phyloP scores from a whole-genome alignment of 2,888 invertebrate genomes.

The Callyntrura guangdongensis region DNA sequence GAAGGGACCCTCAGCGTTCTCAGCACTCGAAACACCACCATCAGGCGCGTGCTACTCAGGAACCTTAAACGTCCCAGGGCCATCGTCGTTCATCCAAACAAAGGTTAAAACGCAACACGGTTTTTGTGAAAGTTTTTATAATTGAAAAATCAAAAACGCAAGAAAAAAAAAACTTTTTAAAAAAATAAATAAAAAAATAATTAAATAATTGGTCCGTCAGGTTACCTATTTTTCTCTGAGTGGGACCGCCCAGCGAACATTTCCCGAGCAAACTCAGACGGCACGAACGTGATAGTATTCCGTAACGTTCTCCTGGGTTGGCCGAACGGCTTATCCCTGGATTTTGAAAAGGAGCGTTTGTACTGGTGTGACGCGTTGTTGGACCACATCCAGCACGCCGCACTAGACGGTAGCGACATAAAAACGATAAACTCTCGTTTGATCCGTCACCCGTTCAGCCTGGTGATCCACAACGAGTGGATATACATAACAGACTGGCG shows the following conservation, averaged over 20 bases:
- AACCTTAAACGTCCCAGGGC: conserved; percentile 97
- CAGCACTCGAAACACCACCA: conserved; percentile 94
- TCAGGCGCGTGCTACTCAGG: conserved; percentile 93
- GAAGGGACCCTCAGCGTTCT: conserved; percentile 97
- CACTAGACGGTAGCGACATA: conserved; percentile 96
- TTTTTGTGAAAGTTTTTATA: too few species aligned
- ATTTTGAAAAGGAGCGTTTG: conserved; percentile 94
- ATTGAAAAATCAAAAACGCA: neutral
- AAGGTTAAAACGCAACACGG: conserved; percentile 88
- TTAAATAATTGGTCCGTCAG: too few species aligned
- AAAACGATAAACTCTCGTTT: conserved; percentile 94
- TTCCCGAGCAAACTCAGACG: conserved; percentile 96
- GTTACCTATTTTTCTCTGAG: conserved; percentile 96
- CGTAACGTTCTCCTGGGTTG: conserved; percentile 97
- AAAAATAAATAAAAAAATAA: too few species aligned
- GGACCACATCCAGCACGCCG: conserved; percentile 98
- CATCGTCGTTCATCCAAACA: conserved; percentile 98
- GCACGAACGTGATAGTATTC: conserved; percentile 94
- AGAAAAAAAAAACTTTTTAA: too few species aligned
- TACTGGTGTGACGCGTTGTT: conserved; percentile 99
- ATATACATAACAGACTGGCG: conserved; percentile 99
- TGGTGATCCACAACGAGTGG: conserved; percentile 94
- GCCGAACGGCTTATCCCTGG: conserved; percentile 98
- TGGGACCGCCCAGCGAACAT: conserved; percentile 99
- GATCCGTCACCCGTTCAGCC: conserved; percentile 96